Base-by-base conservation (phyloP, 2,797 vertebrate species). In the Silurus aristotelis region DNA sequence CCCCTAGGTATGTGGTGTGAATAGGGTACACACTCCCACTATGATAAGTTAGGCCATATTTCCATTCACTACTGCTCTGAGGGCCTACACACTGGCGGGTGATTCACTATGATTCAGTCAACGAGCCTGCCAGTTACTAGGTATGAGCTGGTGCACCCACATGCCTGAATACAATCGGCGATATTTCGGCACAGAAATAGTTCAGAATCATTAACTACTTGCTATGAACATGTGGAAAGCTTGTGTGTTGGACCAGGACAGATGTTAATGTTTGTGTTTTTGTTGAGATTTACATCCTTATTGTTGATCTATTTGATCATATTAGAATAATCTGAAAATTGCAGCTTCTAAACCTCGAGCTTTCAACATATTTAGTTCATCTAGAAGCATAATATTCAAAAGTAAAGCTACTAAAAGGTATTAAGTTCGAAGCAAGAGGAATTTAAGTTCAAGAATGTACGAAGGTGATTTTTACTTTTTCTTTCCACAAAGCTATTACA, bases 41-140 rank as follows among this genome's bases (percentile, higher is more conserved):
- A 75, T 80, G 80, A 82, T 77, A 48, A 80, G 85, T 68, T 83
- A 68, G 55, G 82, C 84, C 80, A 84, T 73, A 77, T 86, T 87
- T 82, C 81, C 80, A 86, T 87, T 85, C 61, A 81, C 86, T 46
- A 64, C 80, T 81, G 80, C 55, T 12, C 66, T 63, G 46, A 86
- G 82, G 83, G 76, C 89, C 89, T 88, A 88, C 52, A 76, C 63
- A 31, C 8, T 31, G 80, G 61, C 27, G 64, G 70, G 67, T 88
- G 86, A 90, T 79, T 88, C 86, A 90, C 83, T 17, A 25, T 83
- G 84, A 87, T 63, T 89, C 89, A 88, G 82, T 85, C 71, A 61
- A 79, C 73, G 84, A 88, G 64, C 71, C 61, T 75, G 81, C 14
- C 56, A 82, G 72, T 75, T 75, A 84, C 64, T 55, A 79, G 31